Evolutionary conservation across 2,888 invertebrate genomes (phyloP).

Genomic region (Operophtera brumata): DNA sequence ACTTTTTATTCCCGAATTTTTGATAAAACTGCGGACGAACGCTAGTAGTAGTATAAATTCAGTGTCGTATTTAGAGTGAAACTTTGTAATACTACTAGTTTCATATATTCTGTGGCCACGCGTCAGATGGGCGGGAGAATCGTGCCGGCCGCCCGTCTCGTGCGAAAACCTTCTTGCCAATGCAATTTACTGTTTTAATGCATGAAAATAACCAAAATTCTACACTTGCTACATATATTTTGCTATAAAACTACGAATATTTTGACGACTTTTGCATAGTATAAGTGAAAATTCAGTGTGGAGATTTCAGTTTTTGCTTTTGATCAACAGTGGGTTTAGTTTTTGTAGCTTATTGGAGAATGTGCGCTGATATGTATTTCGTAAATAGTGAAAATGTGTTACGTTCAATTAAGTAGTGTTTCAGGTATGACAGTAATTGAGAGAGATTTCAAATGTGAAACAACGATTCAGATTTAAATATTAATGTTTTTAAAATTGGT

Average conservation of each 20-base stretch:
- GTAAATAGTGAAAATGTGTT: no score
- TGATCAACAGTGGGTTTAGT: background rate
- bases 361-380: background rate
- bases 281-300: background rate
- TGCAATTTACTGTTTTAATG: constrained; percentile 10
- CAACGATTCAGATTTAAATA: no score
- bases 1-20: no score
- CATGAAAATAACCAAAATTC: constrained; percentile 9
- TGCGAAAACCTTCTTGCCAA: constrained; percentile 26
- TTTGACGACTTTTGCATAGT: background rate
- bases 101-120: constrained; percentile 31
- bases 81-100: background rate
- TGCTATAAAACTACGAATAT: background rate
- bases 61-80: background rate
- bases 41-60: no score
- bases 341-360: background rate
- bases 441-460: no score
- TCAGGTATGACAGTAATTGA: no score
- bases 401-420: no score
- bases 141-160: constrained; percentile 59
- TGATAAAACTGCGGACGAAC: no score
- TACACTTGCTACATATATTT: background rate
- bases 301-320: background rate
- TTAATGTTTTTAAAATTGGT: no score
- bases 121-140: constrained; percentile 64